Evolutionary conservation across 2,888 invertebrate species (phyloP), one percentile per base, ranked within the genome.

Genomic region (Artemia sinica): DNA sequence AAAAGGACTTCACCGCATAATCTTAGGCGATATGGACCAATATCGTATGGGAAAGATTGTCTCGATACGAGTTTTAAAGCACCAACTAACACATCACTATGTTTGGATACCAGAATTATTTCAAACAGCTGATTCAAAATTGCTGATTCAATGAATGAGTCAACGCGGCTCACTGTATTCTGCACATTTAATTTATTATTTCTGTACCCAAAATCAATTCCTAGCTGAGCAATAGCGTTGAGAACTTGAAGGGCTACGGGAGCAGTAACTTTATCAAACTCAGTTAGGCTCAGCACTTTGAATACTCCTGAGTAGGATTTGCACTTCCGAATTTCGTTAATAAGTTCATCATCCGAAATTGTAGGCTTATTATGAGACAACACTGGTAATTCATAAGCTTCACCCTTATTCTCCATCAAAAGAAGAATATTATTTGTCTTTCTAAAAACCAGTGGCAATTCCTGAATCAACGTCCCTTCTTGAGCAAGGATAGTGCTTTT

Each of bases 401-500:
- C 58, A 10, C 58, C 58, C 58, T 58, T 18, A 58, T 58, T 58
- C 14, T n/a, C 18, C 58, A 58, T 58, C 58, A 58, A 10, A 58
- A 58, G n/a, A 18, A n/a, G 14, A 58, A 14, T 14, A 13, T 70
- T 69, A 28, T 69, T 71, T 13, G 75, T 79, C 69, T 76, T 82
- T 69, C 82, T 80, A 49, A 87, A 82, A 68, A 86, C 81, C 13
- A 85, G 78, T 2, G 86, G 86, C 67, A 87, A 79, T 75, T 87
- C 87, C 73, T 84, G 83, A 41, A 87, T 84, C 69, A 82, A 81
- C n/a, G 80, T 77, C 7, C 85, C 86, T 75, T 85, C 84, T 77
- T 87, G 86, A 69, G 85, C 78, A 66, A 87, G 76, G 70, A 86
- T 82, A 11, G 82, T 82, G 0, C 80, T 79, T 28, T 79, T 77